Percentiles rank a stretch among this genome's conserved stretches.
These are phyloP conservation scores for Microcebus jonahi DNA, from an alignment of 2,113 vertebrate species.

Conservation along the genomic window DNA sequence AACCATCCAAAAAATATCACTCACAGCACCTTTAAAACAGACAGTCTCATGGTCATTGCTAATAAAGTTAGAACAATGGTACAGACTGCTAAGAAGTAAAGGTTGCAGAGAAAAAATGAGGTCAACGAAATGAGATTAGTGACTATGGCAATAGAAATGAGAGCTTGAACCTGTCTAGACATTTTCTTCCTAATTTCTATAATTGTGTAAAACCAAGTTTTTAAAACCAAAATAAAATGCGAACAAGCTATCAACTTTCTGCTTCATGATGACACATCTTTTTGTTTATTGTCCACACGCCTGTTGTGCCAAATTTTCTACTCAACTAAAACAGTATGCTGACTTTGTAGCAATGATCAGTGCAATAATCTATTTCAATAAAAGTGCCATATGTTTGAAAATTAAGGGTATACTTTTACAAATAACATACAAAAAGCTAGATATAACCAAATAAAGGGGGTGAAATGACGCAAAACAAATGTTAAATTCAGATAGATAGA, in stretches of 20 bases:
- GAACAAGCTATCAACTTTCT: neutral
- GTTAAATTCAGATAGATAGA: neutral
- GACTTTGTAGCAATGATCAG: neutral
- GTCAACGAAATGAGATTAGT: constrained; percentile 63
- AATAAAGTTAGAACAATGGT: constrained; percentile 57
- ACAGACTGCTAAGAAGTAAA: constrained; percentile 55
- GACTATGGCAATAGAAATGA: neutral
- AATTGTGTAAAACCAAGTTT: constrained; percentile 12
- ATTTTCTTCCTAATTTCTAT: constrained; percentile 51
- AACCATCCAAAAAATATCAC: neutral
- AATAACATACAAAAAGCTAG: neutral
- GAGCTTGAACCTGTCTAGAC: constrained; percentile 59
- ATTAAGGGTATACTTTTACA: neutral
- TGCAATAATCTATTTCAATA: neutral
- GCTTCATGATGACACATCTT: neutral
- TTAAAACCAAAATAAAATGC: constrained; percentile 57
- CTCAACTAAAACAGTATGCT: neutral
- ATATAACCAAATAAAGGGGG: neutral
- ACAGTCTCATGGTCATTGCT: constrained; percentile 5
- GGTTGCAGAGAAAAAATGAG: constrained; percentile 58
- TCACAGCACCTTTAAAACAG: neutral
- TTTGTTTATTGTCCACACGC: neutral
- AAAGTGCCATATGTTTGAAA: neutral
- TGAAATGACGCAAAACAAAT: neutral
- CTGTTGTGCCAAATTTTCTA: neutral